These are phyloP conservation scores for Sparus aurata DNA, from an alignment of 2,797 vertebrate genomes.

Conservation along the genomic window DNA sequence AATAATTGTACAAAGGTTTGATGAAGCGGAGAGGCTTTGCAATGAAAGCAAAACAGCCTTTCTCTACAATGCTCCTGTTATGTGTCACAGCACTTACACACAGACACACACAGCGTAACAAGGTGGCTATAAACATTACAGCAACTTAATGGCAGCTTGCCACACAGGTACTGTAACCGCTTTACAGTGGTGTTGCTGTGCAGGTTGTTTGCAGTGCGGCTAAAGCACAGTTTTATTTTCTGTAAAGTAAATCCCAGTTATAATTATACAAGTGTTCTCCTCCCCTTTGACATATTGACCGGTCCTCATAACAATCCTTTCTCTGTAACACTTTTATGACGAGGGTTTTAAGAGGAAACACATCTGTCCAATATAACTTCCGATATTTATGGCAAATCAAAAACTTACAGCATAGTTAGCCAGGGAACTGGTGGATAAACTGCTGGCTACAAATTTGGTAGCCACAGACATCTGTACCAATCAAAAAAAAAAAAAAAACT, in stretches of 20 bases:
- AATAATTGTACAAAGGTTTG: constrained; percentile 59
- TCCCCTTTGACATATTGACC: background rate
- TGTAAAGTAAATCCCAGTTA: background rate
- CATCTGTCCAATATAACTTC: background rate
- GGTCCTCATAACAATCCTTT: background rate
- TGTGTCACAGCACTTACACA: constrained; percentile 40
- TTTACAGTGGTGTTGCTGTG: constrained; percentile 9
- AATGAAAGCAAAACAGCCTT: constrained; percentile 52
- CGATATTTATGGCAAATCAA: background rate
- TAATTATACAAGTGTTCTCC: background rate
- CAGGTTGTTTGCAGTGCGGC: background rate
- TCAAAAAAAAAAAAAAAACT: background rate
- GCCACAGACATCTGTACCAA: too few species aligned
- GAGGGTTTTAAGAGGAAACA: background rate
- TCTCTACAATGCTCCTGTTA: constrained; percentile 35
- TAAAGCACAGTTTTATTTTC: constrained; percentile 5
- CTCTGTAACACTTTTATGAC: background rate
- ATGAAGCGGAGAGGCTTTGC: constrained; percentile 55
- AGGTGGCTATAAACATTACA: constrained; percentile 37
- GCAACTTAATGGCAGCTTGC: constrained; percentile 25
- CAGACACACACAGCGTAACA: constrained; percentile 41
- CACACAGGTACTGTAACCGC: constrained; percentile 13
- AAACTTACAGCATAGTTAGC: background rate
- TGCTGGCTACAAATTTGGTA: background rate
- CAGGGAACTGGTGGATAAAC: background rate